Conservation (phyloP, 2,797 vertebrate species). For the Microctenopoma steveboyesi region DNA sequence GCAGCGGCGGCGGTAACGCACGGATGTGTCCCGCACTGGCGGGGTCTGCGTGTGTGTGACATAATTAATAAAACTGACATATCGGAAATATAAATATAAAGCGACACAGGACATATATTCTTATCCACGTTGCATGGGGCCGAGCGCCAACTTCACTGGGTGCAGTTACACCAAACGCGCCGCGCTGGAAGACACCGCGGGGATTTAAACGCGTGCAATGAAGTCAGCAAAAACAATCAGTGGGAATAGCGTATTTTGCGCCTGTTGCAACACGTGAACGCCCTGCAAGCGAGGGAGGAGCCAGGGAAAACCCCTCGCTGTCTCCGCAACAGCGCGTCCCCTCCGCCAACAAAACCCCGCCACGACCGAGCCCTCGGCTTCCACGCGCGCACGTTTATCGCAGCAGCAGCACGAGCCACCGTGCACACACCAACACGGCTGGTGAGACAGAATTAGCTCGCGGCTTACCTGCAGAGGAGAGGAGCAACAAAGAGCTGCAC, state of each 20-base stretch:
- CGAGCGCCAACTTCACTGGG: not conserved
- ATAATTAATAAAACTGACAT: not conserved
- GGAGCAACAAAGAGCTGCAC: constrained; percentile 45
- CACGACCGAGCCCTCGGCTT: constrained; percentile 8
- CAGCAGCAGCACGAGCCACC: not conserved
- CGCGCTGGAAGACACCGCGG: fast-evolving
- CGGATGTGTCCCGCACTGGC: constrained; percentile 7
- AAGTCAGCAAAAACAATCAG: constrained; percentile 64
- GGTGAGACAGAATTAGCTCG: not conserved
- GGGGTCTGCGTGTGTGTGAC: not conserved
- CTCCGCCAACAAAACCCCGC: constrained; percentile 39
- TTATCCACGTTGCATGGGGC: not conserved
- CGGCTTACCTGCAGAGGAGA: constrained; percentile 34
- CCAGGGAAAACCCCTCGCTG: constrained; percentile 95
- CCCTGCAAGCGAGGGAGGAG: constrained; percentile 86
- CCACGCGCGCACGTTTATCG: constrained; percentile 18
- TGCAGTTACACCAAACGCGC: not conserved
- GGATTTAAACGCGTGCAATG: constrained; percentile 21
- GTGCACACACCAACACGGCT: not conserved
- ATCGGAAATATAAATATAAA: not conserved
- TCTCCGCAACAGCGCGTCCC: constrained; percentile 83
- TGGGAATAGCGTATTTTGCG: constrained; percentile 66
- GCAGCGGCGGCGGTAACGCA: not conserved
- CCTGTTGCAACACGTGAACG: constrained; percentile 83
- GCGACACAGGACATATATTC: not conserved